Conservation (phyloP, 2,113 vertebrate genomes). For the Gavia stellata region DNA sequence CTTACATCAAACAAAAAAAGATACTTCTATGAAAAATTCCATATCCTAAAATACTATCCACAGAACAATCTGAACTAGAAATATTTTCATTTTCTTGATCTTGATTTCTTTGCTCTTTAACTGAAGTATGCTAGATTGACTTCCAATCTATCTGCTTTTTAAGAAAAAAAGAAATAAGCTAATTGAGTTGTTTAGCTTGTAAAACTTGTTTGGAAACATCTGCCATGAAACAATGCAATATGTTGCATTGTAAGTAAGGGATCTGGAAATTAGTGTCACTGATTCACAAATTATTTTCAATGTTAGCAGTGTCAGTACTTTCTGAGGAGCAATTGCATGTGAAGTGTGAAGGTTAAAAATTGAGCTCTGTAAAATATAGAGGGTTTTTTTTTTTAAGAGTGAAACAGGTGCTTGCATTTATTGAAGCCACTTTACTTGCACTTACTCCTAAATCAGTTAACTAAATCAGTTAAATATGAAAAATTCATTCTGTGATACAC, state of each 20-base stretch:
- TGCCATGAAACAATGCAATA: background rate
- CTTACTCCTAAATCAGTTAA: background rate
- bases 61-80: background rate
- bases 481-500: background rate
- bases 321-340: background rate
- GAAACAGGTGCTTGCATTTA: background rate
- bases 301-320: background rate
- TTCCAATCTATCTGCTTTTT: background rate
- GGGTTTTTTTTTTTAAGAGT: background rate
- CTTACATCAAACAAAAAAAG: background rate
- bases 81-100: background rate
- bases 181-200: background rate
- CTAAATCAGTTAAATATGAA: background rate
- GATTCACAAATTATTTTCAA: background rate
- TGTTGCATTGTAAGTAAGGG: too few relatives aligned
- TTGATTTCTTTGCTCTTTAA: background rate
- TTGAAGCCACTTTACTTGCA: background rate
- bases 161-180: background rate
- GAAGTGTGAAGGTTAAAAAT: background rate
- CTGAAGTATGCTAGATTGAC: background rate
- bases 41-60: background rate
- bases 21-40: background rate
- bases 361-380: background rate
- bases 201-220: background rate
- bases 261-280: background rate